Evolutionary conservation across 2,888 invertebrate genomes (phyloP), one percentile per base, ranked within the genome.

Genomic region (Synanthedon formicaeformis): DNA sequence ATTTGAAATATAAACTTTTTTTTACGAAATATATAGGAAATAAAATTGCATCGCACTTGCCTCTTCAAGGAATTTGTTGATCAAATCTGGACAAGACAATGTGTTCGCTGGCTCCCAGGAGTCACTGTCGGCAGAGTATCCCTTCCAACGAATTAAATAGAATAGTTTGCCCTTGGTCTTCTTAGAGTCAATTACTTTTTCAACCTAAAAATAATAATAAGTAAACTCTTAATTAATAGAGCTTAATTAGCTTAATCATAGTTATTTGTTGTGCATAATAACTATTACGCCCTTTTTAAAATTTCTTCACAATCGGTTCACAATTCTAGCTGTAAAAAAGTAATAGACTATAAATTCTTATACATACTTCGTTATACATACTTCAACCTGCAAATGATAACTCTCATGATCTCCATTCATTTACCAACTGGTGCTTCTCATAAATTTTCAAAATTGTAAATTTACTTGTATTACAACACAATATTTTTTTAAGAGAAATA

Each of bases 71-170:
- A 64, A 87, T 67, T 83, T 82, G 56, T 64, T 88, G 12, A 95
- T 91, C 41, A 94, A 70, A 41, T 92, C 91, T 1, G 91, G 89
- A 68, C 94, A 94, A 54, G 91, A 91, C 0, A 94, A 71, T 8
- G 92, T 92, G 48, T 89, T 88, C 61, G 92, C 92, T 5, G 92
- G 90, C 67, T 94, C 93, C 94, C 94, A 94, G 0, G 93, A 92
- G 65, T 94, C 93, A 57, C 88, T 89, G 48, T 90, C 90, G 51
- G 90, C 88, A 54, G 86, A 86, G 61, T 93, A 94, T 0, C 94
- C 94, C 67, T 93, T 94, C 94, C 94, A 94, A 61, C 93, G 89
- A 45, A 94, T 92, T 41, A 92, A 78, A 69, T 91, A 94, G 64
- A 91, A 91, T 1, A 90, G 80, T 52, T 91, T 89, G 2, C 93